Conservation (phyloP, 2,113 vertebrate genomes). For the Cacatua alba region DNA sequence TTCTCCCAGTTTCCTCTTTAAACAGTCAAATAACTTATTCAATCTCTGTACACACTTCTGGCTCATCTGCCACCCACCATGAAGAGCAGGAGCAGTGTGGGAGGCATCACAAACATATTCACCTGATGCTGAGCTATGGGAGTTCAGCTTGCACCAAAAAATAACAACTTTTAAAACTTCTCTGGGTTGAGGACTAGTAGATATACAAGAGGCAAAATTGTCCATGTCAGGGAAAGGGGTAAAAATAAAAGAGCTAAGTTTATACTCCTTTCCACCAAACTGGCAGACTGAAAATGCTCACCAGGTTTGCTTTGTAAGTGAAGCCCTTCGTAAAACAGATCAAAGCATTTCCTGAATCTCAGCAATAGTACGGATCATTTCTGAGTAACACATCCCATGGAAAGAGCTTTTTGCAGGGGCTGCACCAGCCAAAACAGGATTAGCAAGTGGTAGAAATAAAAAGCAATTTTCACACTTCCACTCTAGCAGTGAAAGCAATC, state of each 20-base stretch:
- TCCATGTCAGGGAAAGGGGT: background rate
- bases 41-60: background rate
- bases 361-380: background rate
- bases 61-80: background rate
- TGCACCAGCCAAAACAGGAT: slow-evolving; percentile 65
- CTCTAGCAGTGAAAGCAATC: slow-evolving; percentile 40
- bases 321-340: background rate
- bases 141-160: background rate
- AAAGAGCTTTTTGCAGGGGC: slow-evolving; percentile 36
- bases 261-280: background rate
- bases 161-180: background rate
- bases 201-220: background rate
- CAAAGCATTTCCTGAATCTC: slow-evolving; percentile 7
- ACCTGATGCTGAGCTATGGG: background rate
- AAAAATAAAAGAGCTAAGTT: background rate
- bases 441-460: slow-evolving; percentile 61
- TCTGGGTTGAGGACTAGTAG: background rate
- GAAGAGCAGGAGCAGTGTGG: background rate
- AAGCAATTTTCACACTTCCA: slow-evolving; percentile 57
- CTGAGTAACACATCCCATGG: slow-evolving; percentile 54
- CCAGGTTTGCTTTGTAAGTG: slow-evolving; percentile 1
- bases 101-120: background rate
- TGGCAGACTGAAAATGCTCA: background rate
- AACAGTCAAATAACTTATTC: background rate
- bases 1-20: background rate